Base-by-base conservation (phyloP, 2,113 vertebrate genomes). In the Hypanus sabinus region DNA sequence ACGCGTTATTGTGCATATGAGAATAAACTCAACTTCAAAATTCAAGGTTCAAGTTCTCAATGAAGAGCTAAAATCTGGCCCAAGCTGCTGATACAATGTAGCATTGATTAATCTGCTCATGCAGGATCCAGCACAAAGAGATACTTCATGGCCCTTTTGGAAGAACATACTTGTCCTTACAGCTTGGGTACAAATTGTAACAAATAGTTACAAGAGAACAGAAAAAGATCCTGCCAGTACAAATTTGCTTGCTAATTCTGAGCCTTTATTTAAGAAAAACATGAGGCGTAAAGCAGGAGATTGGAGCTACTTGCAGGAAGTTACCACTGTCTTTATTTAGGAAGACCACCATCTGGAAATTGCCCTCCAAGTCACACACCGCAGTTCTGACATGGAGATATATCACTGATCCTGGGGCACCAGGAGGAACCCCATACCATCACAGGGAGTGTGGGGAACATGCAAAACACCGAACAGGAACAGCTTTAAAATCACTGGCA, bases 101-200 rank as follows among this genome's bases (percentile, higher is more conserved):
- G 20, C 90, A 46, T 73, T 71, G 71, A 71, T 93, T 71, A 93
- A 71, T 93, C 68, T 93, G 90, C 68, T 93, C 20, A 71, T 10
- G 24, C 90, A 93, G 9, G 10, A 22, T 46, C 33, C 68, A 93
- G 90, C 33, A 93, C 90, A 73, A 71, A 93, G 33, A 36, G 71
- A 93, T 93, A 68, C 33, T 71, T 27, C 20, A 33, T 46, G 68
- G 20, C 12, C 57, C 90, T 93, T 70, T 38, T 38, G 68, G 6
- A 93, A 11, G 90, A 93, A 93, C 90, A 73, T 38, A 91, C 65
- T 38, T 91, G 88, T 33, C 60, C 71, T 46, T 93, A 71, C 30
- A 71, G 60, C 68, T 62, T 71, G n/a, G 90, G 20, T 46, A 92
- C 68, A 92, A 38, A 3, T 92, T 9, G 90, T 70, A 73, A 73